Conservation (phyloP, 1,140 invertebrate genomes). For the Parasteatoda tepidariorum region DNA sequence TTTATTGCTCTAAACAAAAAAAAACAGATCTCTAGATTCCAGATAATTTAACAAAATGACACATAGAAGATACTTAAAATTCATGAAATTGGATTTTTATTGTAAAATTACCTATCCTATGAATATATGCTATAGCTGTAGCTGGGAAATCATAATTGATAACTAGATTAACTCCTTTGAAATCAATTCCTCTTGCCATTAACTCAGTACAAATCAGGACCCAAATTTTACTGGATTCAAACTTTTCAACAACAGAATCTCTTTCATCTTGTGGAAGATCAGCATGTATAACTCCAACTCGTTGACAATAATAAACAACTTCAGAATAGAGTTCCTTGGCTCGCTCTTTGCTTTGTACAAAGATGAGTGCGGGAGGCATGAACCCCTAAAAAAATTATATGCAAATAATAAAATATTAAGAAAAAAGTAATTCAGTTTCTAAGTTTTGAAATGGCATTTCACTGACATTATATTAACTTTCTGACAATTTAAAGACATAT, state of each 20-base stretch:
- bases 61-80: no score
- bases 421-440: no score
- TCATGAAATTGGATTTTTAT: no score
- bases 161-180: conserved; percentile 96
- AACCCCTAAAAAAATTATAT: conserved; percentile 40
- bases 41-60: no score
- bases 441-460: no score
- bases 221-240: conserved; percentile 93
- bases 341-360: conserved; percentile 90
- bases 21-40: no score
- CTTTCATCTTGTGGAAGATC: conserved; percentile 90
- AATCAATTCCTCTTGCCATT: conserved; percentile 97
- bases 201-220: conserved; percentile 97
- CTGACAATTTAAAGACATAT: no score
- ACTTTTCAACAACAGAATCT: conserved; percentile 88
- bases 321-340: conserved; percentile 93
- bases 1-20: no score
- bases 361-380: conserved; percentile 67
- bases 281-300: conserved; percentile 92
- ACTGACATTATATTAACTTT: no score
- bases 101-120: conserved; percentile 82
- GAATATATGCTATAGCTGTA: conserved; percentile 92
- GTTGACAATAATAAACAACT: conserved; percentile 91
- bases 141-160: conserved; percentile 98
- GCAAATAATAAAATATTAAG: conserved; percentile 31